phyloP scores from a whole-genome alignment of 2,888 invertebrate genomes.

The Hybos culiciformis region DNA sequence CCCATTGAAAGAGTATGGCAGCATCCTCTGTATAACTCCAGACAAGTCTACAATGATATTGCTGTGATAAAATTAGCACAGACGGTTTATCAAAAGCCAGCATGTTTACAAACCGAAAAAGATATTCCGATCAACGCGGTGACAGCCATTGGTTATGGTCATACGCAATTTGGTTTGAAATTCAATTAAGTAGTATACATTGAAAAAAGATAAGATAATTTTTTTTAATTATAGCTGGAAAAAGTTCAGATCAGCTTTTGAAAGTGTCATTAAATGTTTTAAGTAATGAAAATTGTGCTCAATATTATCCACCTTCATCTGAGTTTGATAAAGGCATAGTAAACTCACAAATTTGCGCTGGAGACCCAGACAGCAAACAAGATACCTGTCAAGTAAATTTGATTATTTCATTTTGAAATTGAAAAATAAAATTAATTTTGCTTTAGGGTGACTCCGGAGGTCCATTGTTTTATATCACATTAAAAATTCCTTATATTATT shows the following conservation, averaged over 20 bases:
- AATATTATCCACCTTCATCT: slow-evolving; percentile 1
- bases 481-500: slow-evolving; percentile 13
- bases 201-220: not conserved
- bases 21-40: slow-evolving; percentile 34
- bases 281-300: not conserved
- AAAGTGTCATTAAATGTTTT: not conserved
- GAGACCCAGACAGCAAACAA: slow-evolving; percentile 18
- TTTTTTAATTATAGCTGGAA: not conserved
- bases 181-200: not conserved
- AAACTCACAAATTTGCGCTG: slow-evolving; percentile 25
- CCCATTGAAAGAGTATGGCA: slow-evolving; percentile 22
- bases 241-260: not conserved
- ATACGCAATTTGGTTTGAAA: not conserved
- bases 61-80: slow-evolving; percentile 31
- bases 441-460: slow-evolving; percentile 18
- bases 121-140: no score
- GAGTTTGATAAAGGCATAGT: slow-evolving; percentile 17
- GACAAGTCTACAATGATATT: slow-evolving; percentile 39
- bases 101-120: slow-evolving; percentile 2
- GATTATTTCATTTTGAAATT: no score
- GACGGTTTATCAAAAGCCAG: not conserved
- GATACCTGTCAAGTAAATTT: slow-evolving; percentile 21
- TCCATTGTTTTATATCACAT: slow-evolving; percentile 7
- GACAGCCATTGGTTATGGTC: slow-evolving; percentile 16
- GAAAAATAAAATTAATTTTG: not conserved